These are phyloP conservation scores for Chelonoidis abingdonii DNA, from an alignment of 2,113 vertebrate species.

Conservation along the genomic window DNA sequence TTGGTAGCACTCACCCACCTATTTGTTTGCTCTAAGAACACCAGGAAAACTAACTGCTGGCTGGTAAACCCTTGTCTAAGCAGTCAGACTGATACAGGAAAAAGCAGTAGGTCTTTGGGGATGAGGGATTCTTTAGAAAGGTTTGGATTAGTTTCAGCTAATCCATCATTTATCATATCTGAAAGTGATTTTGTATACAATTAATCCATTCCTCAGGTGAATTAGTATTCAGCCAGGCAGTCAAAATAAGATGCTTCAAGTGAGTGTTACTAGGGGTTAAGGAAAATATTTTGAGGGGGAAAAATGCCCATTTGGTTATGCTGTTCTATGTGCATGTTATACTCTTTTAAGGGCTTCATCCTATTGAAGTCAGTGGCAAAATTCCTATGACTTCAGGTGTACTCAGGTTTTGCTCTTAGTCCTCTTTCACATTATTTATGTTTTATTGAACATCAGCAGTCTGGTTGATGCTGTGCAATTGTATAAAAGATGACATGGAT, in stretches of 20 bases:
- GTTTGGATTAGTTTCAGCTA: background rate
- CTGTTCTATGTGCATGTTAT: background rate
- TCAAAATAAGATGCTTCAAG: background rate
- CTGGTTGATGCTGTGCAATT: background rate
- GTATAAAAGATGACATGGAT: background rate
- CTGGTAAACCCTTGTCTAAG: background rate
- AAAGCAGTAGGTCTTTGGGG: background rate
- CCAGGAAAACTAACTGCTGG: background rate
- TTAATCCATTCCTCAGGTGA: background rate
- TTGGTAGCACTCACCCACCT: background rate
- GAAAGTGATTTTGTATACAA: background rate
- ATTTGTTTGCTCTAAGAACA: background rate
- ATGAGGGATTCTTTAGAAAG: background rate
- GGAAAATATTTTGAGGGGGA: background rate
- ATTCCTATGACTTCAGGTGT: background rate
- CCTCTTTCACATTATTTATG: background rate
- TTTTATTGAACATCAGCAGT: background rate
- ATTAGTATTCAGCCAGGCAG: conserved; percentile 8
- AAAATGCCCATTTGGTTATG: background rate
- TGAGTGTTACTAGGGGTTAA: background rate
- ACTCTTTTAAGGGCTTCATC: background rate
- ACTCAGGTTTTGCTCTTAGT: background rate
- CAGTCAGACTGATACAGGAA: background rate
- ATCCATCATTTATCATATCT: background rate
- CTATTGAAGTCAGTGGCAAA: background rate